Evolutionary conservation across 64 coral and sea anemone genomes (phyloP).

Genomic region (Stylophora pistillata): DNA sequence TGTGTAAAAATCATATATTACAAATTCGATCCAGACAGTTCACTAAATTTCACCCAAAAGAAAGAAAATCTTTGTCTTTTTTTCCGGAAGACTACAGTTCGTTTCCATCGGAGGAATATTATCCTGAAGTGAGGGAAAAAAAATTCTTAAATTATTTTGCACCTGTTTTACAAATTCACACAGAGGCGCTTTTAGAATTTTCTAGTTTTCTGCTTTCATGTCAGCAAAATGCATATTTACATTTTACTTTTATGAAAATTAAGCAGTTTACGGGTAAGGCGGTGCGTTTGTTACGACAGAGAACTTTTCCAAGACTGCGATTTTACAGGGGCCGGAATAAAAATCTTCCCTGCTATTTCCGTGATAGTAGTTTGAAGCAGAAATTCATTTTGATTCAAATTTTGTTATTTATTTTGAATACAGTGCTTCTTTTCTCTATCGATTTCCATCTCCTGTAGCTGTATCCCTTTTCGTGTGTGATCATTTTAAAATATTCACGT

Average conservation of each 20-base stretch:
- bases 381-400: background rate
- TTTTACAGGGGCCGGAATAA: background rate
- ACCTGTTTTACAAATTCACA: slow-evolving; percentile 20
- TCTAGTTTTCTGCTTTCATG: background rate
- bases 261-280: slow-evolving; percentile 17
- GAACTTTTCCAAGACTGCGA: background rate
- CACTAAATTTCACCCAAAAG: background rate
- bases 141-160: background rate
- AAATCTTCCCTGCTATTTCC: background rate
- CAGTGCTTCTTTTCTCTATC: background rate
- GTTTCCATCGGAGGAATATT: background rate
- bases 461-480: background rate
- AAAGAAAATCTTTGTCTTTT: background rate
- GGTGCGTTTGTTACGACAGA: background rate
- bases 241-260: slow-evolving; percentile 18
- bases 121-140: background rate
- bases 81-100: background rate
- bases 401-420: background rate
- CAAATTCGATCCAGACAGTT: background rate
- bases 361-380: background rate
- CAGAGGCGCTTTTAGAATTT: background rate
- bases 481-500: slow-evolving; percentile 1
- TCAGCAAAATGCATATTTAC: slow-evolving; percentile 17
- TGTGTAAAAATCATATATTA: background rate
- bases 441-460: background rate